Conservation (phyloP, 2,113 vertebrate species). For the Clarias macrocephalus region DNA sequence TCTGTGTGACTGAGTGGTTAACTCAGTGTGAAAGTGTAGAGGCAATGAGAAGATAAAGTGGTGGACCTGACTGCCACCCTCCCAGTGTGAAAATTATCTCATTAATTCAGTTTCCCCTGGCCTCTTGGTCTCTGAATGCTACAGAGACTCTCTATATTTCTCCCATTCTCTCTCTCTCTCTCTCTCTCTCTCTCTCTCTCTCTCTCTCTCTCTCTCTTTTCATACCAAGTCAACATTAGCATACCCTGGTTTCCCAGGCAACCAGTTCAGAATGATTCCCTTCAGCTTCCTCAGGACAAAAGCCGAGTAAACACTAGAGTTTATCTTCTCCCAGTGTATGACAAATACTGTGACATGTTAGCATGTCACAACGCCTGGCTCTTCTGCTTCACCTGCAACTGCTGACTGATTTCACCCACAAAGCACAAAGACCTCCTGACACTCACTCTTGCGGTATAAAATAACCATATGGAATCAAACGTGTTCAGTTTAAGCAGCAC, state of each 20-base stretch:
- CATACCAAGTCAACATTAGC: conserved; percentile 59
- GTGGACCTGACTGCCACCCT: conserved; percentile 49
- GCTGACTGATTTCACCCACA: conserved; percentile 29
- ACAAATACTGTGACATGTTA: conserved; percentile 58
- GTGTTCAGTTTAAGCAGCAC: neutral
- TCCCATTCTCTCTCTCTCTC: conserved; percentile 45
- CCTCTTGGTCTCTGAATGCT: conserved; percentile 46
- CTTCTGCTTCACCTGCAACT: conserved; percentile 35
- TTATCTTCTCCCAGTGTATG: conserved; percentile 54
- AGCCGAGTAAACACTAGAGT: conserved; percentile 58
- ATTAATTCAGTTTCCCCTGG: conserved; percentile 60
- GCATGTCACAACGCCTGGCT: conserved; percentile 47
- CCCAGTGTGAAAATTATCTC: conserved; percentile 59
- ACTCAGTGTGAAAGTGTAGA: conserved; percentile 39
- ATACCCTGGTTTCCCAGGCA: conserved; percentile 62
- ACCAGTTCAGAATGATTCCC: conserved; percentile 55
- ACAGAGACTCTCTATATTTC: conserved; percentile 24
- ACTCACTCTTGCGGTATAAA: neutral
- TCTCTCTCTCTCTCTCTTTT: conserved; percentile 33
- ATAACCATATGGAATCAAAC: conserved; percentile 10
- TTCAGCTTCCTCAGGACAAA: conserved; percentile 48
- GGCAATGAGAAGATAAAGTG: conserved; percentile 53
- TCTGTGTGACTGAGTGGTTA: conserved; percentile 40
- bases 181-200: conserved; percentile 43
- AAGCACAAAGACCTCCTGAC: conserved; percentile 31